A percentile compares a stretch with the other conserved stretches of the same genome.
These are phyloP conservation scores for Drosophila pullipes DNA, from an alignment of 2,888 invertebrate species.

Conservation along the genomic window DNA sequence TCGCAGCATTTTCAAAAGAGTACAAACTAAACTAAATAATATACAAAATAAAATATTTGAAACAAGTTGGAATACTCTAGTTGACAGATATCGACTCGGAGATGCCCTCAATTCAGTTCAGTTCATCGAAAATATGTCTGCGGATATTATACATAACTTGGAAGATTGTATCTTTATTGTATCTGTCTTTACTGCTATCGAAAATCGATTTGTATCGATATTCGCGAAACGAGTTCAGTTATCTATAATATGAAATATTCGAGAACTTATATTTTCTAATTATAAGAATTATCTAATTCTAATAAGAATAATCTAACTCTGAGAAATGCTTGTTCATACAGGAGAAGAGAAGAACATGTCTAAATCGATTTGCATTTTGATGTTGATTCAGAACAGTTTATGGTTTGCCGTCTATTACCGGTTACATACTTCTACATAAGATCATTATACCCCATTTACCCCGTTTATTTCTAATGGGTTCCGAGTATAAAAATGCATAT, in stretches of 20 bases:
- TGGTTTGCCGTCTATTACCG: neutral
- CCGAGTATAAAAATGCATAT: neutral
- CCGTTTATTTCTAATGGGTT: neutral
- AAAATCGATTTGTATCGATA: neutral
- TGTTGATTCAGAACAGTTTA: neutral
- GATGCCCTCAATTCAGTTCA: neutral
- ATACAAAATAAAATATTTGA: slow-evolving; percentile 11
- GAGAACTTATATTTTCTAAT: neutral
- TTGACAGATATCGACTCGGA: neutral
- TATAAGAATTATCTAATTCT: neutral
- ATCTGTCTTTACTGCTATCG: neutral
- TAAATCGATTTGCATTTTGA: neutral
- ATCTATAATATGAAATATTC: neutral
- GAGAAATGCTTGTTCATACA: no score
- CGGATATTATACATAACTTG: neutral
- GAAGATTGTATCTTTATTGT: neutral
- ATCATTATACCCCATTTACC: neutral
- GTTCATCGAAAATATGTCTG: neutral
- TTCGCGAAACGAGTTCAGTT: neutral
- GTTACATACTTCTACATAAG: neutral
- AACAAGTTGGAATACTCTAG: neutral
- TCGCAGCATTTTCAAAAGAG: slow-evolving; percentile 16
- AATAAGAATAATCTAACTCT: neutral
- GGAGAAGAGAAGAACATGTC: no score
- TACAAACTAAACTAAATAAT: slow-evolving; percentile 22